Evolutionary conservation across 2,888 invertebrate genomes (phyloP), one percentile per base, ranked within the genome.

Genomic region (Tanypteryx hageni): DNA sequence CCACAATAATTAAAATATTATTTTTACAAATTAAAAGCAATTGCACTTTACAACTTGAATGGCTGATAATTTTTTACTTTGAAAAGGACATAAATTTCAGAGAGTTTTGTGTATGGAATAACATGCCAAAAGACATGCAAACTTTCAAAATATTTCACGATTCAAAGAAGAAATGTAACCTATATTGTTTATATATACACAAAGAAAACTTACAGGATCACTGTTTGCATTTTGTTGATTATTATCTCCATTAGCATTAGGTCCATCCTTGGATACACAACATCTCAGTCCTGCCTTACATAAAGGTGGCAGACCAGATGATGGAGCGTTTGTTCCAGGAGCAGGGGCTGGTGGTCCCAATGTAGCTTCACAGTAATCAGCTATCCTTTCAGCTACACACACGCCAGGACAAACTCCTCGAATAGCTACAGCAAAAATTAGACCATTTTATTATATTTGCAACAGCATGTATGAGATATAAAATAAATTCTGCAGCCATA

Each of bases 341-440:
- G 89, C 64, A 18, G 68, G 64, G 22, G 89, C 61, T n/a, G 89
- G 89, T 64, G 89, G 89, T 10, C 89, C 89, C 44, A 89, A 64
- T 18, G 89, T 89, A n/a, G 98, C 98, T 94, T 98, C 98, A 94
- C 98, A 98, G 95, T 98, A 98, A 94, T 97, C 97, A 0, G 98
- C 97, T 93, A 98, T 97, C 56, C 97, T 96, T 92, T 97, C 97
- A 44, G 97, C 97, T 92, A 98, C 98, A 94, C 98, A 98, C 11
- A 98, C 97, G 7, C 98, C 98, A 0, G 97, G 97, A 94, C 98
- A 98, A 94, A 92, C 84, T 76, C 91, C 92, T 84, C 68, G 84
- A 9, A 58, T 11, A 44, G 22, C 92, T 68, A 4, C 27, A 59
- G 56, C 16, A 27, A 83, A n/a, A 44, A 44, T 44, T 44, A 44